Percentiles rank a stretch among this genome's conserved stretches.
These are phyloP conservation scores for Barypeithes pellucidus DNA, from an alignment of 2,888 invertebrate genomes.

Conservation along the genomic window DNA sequence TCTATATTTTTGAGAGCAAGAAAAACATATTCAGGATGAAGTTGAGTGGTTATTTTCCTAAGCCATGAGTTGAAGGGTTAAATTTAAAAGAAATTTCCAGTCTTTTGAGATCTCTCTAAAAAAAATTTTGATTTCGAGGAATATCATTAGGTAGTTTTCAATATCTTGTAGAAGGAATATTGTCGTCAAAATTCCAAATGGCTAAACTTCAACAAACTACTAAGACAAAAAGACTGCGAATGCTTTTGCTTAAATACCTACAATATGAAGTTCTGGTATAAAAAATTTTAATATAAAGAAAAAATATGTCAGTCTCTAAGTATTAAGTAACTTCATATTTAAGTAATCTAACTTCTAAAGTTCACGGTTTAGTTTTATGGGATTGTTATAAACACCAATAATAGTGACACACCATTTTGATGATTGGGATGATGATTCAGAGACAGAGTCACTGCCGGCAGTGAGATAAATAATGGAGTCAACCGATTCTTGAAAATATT, in stretches of 20 bases:
- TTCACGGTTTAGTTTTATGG: conserved; percentile 41
- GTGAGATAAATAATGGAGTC: conserved; percentile 66
- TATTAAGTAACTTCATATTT: conserved; percentile 53
- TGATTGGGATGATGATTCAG: conserved; percentile 61
- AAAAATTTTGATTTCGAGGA: conserved; percentile 7
- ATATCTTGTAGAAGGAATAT: neutral
- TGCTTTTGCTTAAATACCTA: conserved; percentile 26
- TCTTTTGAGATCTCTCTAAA: conserved; percentile 52
- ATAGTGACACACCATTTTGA: conserved; percentile 52
- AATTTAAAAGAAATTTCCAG: conserved; percentile 32
- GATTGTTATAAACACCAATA: conserved; percentile 43
- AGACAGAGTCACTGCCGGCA: conserved; percentile 70
- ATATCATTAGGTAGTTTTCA: neutral
- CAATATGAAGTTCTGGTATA: conserved; percentile 43
- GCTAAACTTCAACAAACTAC: neutral
- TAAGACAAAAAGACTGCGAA: conserved; percentile 2
- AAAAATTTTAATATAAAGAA: conserved; percentile 46
- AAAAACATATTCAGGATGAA: too few species aligned
- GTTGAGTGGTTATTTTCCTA: too few species aligned
- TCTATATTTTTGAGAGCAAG: too few species aligned
- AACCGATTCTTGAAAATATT: conserved; percentile 62
- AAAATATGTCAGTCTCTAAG: conserved; percentile 54
- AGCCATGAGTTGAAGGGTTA: neutral
- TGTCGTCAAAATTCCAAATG: neutral
- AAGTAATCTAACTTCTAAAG: conserved; percentile 36